Conservation (phyloP, 2,113 vertebrate genomes). For the Epinephelus fuscoguttatus region DNA sequence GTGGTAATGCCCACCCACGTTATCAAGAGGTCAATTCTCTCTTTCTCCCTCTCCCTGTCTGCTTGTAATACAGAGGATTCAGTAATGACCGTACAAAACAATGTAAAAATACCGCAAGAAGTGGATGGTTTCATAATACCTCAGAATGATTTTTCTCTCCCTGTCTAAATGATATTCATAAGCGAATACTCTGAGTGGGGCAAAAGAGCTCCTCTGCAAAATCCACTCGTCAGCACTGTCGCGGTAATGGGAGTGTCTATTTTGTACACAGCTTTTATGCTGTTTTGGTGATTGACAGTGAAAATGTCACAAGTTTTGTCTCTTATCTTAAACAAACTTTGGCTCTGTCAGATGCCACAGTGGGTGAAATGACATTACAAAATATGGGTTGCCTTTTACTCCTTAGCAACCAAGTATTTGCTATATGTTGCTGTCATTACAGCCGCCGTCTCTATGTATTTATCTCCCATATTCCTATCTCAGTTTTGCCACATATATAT, state of each 20-base stretch:
- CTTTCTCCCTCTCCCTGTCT: conserved; percentile 60
- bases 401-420: neutral
- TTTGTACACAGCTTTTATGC: conserved; percentile 27
- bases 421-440: conserved; percentile 10
- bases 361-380: neutral
- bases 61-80: conserved; percentile 38
- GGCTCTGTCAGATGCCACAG: neutral
- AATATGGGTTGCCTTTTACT: too few species aligned
- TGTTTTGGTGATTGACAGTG: conserved; percentile 26
- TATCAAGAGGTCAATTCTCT: conserved; percentile 71
- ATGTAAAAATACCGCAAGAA: conserved; percentile 57
- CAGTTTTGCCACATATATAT: conserved; percentile 9
- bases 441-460: neutral
- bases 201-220: conserved; percentile 42
- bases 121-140: conserved; percentile 69
- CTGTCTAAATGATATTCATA: conserved; percentile 48
- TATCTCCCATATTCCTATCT: conserved; percentile 47
- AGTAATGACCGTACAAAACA: conserved; percentile 58
- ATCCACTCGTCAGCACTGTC: conserved; percentile 33
- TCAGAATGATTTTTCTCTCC: conserved; percentile 21
- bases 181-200: conserved; percentile 26
- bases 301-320: conserved; percentile 30
- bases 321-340: neutral
- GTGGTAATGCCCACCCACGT: conserved; percentile 70
- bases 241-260: conserved; percentile 29